Conservation (phyloP, 2,113 vertebrate species). For the Laticauda colubrina region DNA sequence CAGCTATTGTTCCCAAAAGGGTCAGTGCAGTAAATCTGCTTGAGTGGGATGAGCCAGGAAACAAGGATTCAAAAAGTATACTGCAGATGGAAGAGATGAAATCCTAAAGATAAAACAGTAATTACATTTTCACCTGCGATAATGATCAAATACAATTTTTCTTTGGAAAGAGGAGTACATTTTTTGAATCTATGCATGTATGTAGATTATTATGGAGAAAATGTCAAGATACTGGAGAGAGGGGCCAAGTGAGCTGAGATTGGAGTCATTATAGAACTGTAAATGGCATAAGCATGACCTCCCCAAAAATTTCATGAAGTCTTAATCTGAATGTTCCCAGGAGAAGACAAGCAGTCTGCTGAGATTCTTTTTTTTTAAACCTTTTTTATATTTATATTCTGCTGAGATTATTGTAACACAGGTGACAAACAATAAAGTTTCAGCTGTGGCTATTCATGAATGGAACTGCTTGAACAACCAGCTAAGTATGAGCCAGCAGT, state of each 20-base stretch:
- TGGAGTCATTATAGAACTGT: not conserved
- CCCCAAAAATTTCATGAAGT: not conserved
- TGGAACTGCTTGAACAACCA: not conserved
- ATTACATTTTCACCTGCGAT: not conserved
- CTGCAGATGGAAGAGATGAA: conserved; percentile 84
- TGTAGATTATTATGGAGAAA: not conserved
- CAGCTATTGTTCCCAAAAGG: conserved; percentile 82
- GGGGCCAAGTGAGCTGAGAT: not conserved
- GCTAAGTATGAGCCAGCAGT: too few species aligned
- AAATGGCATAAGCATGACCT: not conserved
- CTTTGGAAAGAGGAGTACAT: not conserved
- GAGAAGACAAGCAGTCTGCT: not conserved
- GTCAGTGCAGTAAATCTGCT: conserved; percentile 85
- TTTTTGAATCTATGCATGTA: not conserved
- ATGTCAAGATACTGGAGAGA: not conserved
- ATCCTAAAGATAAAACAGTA: conserved; percentile 67
- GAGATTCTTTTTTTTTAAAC: not conserved
- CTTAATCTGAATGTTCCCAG: not conserved
- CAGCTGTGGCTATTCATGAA: not conserved
- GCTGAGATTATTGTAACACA: not conserved
- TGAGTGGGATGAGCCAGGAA: conserved; percentile 88
- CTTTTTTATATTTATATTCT: not conserved
- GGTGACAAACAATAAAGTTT: not conserved
- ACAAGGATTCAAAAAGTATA: conserved; percentile 81
- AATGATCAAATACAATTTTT: not conserved